These are phyloP conservation scores for Pseudochromis fuscus DNA, from an alignment of 2,797 vertebrate species.

Conservation along the genomic window DNA sequence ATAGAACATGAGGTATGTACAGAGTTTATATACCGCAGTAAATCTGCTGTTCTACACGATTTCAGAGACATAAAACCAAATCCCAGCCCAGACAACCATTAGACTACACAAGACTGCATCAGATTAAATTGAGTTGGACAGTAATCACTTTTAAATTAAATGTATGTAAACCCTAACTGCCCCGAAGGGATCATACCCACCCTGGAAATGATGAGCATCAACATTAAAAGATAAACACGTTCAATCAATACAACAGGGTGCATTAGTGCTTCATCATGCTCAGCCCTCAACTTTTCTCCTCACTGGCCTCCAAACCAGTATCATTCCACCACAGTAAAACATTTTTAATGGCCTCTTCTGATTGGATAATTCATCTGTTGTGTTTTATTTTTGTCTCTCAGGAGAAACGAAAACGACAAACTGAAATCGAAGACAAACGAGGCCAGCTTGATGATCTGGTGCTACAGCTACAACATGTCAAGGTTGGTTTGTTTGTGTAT, in stretches of 20 bases:
- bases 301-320: neutral
- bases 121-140: conserved; percentile 6
- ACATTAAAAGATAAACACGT: conserved; percentile 19
- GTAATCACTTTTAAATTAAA: conserved; percentile 31
- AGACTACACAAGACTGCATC: conserved; percentile 10
- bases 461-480: conserved; percentile 96
- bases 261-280: conserved; percentile 1
- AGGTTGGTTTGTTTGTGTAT: conserved; percentile 83
- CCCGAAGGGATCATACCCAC: conserved; percentile 13
- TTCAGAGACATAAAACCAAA: neutral
- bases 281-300: neutral
- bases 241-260: conserved; percentile 23
- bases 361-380: neutral
- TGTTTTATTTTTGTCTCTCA: conserved; percentile 52
- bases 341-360: neutral
- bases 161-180: conserved; percentile 18
- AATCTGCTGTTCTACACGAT: neutral
- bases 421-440: conserved; percentile 96
- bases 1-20: neutral
- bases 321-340: neutral
- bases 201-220: conserved; percentile 16
- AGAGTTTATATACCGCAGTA: neutral
- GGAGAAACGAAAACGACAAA: conserved; percentile 98
- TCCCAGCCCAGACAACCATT: neutral
- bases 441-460: conserved; percentile 95